These are phyloP conservation scores for Bradypodion ventrale DNA, from an alignment of 2,797 vertebrate species.

Conservation along the genomic window DNA sequence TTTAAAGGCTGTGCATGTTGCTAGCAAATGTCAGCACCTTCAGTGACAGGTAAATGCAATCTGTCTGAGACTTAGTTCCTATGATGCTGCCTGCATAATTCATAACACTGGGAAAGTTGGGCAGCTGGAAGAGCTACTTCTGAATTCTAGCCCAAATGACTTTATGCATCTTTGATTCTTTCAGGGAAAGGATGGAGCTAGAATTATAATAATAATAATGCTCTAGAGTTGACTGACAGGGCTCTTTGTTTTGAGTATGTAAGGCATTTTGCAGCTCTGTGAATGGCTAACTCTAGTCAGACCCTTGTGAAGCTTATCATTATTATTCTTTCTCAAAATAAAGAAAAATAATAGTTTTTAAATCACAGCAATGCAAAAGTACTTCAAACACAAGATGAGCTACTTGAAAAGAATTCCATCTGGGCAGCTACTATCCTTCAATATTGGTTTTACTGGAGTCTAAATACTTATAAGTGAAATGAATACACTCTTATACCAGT, in stretches of 20 bases:
- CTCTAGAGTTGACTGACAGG: not conserved
- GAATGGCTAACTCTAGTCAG: not conserved
- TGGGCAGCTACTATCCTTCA: not conserved
- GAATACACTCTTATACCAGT: not conserved
- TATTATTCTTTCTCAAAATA: not conserved
- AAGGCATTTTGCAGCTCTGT: not conserved
- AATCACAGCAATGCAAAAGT: not conserved
- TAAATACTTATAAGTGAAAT: conserved; percentile 32
- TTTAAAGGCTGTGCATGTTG: not conserved
- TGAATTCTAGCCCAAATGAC: not conserved
- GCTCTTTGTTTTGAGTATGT: not conserved
- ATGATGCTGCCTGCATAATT: conserved; percentile 11
- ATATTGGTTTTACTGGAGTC: not conserved
- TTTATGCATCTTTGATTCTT: not conserved
- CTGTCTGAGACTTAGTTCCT: rapidly evolving
- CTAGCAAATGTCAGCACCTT: not conserved
- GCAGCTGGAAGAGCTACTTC: not conserved
- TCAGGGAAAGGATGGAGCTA: not conserved
- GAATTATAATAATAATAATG: not conserved
- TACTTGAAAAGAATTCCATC: not conserved
- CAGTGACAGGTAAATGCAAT: not conserved
- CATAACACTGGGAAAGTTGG: not conserved
- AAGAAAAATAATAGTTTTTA: not conserved
- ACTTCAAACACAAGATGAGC: not conserved
- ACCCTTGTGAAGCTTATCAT: not conserved